A percentile compares a stretch with the other conserved stretches of the same genome.
phyloP scores from a whole-genome alignment of 2,888 invertebrate species.

The Magallana nippona region DNA sequence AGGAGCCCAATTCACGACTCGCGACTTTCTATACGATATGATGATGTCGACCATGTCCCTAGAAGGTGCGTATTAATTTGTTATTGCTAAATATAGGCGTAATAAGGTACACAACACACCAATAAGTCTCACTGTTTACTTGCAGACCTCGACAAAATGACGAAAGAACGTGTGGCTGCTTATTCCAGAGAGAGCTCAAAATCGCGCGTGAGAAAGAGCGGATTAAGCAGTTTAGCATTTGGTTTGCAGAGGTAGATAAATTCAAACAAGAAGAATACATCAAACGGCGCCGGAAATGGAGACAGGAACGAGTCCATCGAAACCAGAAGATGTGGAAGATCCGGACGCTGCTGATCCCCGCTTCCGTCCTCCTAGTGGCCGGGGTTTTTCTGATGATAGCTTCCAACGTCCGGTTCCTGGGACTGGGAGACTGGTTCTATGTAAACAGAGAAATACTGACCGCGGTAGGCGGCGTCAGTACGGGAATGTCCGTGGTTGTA shows the following conservation, averaged over 20 bases:
- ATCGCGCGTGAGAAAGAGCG: conserved; percentile 35
- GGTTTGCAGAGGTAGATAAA: conserved; percentile 49
- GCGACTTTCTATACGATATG: neutral
- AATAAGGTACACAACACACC: neutral
- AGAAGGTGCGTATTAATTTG: neutral
- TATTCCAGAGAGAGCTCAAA: neutral
- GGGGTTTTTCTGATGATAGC: neutral
- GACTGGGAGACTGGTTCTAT: conserved; percentile 51
- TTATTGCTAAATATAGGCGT: neutral
- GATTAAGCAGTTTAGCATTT: conserved; percentile 50
- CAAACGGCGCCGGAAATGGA: conserved; percentile 37
- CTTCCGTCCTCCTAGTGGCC: conserved; percentile 48
- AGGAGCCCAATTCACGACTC: neutral
- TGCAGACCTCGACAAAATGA: neutral
- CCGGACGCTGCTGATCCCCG: conserved; percentile 53
- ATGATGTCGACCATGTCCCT: conserved; percentile 9
- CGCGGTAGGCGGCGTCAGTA: conserved; percentile 50
- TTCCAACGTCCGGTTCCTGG: conserved; percentile 49
- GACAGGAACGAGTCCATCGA: conserved; percentile 19
- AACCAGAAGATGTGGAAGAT: conserved; percentile 44
- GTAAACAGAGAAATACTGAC: conserved; percentile 37
- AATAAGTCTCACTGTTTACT: neutral
- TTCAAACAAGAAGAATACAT: conserved; percentile 41
- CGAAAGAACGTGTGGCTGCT: neutral
- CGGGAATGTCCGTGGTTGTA: conserved; percentile 46